Base-by-base conservation (phyloP, 2,888 invertebrate species). In the Corbicula japonica region DNA sequence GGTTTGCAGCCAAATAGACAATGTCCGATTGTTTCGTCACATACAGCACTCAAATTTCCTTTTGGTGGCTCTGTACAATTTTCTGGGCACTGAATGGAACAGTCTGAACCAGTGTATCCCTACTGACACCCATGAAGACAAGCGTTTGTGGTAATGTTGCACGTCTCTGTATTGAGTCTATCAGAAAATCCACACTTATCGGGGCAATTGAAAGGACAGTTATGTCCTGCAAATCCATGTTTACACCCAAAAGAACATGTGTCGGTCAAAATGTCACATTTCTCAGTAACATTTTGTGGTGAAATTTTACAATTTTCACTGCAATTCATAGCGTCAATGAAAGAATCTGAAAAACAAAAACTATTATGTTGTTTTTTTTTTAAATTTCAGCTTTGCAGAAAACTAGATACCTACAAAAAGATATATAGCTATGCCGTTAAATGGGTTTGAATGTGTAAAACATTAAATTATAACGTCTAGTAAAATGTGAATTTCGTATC, bases 91-190 rank as follows among this genome's bases (percentile, higher is more conserved):
- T 52, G 10, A 35, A 66, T 4, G 1, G 66, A 41, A 30, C 52
- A 66, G 35, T 66, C 54, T 2, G 66, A 41, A 54, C 66, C 66
- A 5, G 54, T 30, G 26, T 38, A 66, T 8, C 66, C 66, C 6
- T 41, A 18, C 10, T n/a, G 23, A 26, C 66, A 66, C 5, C 66
- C 66, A 66, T 15, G 28, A 10, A 66, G 41, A 41, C 66, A 66
- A 30, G 38, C 66, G 18, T 44, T 32, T 2, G 52, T 38, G n/a
- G 41, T 66, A 30, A 26, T 18, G 54, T 54, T 41, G 15, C 66
- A 66, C 0, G 30, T 38, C 6, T 41, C 66, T 12, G 54, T 66
- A 6, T 10, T 23, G 28, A 41, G 38, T 12, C 15, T 10, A 18
- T 15, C n/a, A n/a, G 66, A 23, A 23, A 38, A 35, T 6, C 28